phyloP scores from a whole-genome alignment of 2,113 vertebrate species.

The Rousettus leschenaultii region DNA sequence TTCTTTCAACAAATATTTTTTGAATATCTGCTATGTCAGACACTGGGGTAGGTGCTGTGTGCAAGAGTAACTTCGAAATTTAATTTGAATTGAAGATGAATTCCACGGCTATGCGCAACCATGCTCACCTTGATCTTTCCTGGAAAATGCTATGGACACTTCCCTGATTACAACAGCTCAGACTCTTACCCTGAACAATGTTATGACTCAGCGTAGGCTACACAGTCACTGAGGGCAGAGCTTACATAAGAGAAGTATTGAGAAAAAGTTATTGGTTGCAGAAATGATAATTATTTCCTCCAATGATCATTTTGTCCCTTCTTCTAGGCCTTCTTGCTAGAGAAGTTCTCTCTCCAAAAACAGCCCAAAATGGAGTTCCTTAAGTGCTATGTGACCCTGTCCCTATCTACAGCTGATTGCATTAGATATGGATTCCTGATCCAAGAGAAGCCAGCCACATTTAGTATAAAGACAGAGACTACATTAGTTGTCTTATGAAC shows the following conservation, averaged over 20 bases:
- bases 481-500: neutral
- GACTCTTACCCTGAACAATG: neutral
- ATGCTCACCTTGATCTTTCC: neutral
- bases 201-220: neutral
- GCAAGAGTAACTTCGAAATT: constrained; percentile 8
- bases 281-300: neutral
- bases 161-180: neutral
- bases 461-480: neutral
- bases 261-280: neutral
- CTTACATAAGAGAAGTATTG: neutral
- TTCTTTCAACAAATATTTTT: constrained; percentile 50
- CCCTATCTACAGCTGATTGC: neutral
- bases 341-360: neutral
- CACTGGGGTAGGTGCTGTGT: neutral
- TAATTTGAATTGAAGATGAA: constrained; percentile 41
- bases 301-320: neutral
- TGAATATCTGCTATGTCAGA: constrained; percentile 30
- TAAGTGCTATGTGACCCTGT: neutral
- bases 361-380: neutral
- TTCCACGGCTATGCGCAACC: neutral
- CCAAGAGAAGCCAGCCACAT: neutral
- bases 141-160: neutral
- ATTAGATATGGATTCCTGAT: neutral
- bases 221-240: neutral
- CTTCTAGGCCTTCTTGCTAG: neutral